A percentile compares a stretch with the other conserved stretches of the same genome.
These are phyloP conservation scores for Corvus cornix DNA, from an alignment of 2,113 vertebrate genomes.

Conservation along the genomic window DNA sequence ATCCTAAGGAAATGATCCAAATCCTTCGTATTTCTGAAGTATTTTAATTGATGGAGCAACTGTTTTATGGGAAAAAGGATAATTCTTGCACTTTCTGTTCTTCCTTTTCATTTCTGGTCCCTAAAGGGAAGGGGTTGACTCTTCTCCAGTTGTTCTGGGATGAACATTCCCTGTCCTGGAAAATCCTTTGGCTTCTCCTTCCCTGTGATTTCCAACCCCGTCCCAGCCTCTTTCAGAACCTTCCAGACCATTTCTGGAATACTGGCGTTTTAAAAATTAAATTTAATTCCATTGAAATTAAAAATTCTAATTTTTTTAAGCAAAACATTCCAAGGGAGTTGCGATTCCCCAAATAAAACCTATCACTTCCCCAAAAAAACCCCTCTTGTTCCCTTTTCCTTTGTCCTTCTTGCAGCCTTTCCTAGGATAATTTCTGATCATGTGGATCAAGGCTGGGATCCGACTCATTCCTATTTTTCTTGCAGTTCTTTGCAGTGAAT, in stretches of 20 bases:
- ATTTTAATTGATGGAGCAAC: background rate
- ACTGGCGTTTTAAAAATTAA: background rate
- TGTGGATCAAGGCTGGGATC: rapidly evolving
- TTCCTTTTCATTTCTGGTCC: background rate
- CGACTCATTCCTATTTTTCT: background rate
- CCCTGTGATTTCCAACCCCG: rapidly evolving
- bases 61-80: background rate
- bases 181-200: background rate
- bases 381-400: background rate
- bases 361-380: background rate
- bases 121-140: background rate
- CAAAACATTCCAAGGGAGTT: background rate
- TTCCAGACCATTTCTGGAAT: background rate
- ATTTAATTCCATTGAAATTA: background rate
- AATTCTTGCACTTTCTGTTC: background rate
- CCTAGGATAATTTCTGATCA: background rate
- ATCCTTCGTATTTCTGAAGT: background rate
- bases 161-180: background rate
- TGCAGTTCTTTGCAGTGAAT: background rate
- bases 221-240: background rate
- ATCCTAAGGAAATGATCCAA: background rate
- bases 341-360: rapidly evolving
- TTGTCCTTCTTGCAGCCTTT: background rate
- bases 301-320: background rate
- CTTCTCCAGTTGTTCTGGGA: rapidly evolving